These are phyloP conservation scores for Tinamus guttatus DNA, from an alignment of 2,113 vertebrate species.

Conservation along the genomic window DNA sequence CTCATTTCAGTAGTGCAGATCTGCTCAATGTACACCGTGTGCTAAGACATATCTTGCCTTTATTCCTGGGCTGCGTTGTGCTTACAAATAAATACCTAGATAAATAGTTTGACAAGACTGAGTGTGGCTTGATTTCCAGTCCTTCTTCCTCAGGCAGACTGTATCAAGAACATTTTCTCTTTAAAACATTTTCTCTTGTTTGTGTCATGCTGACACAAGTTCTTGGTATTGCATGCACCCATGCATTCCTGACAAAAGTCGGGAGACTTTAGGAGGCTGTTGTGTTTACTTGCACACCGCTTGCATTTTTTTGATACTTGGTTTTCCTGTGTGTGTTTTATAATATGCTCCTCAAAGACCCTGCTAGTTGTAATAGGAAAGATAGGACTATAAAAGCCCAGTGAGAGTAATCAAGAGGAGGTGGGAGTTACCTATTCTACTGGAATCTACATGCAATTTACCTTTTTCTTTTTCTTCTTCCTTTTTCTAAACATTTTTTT, in stretches of 20 bases:
- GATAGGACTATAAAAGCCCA: background rate
- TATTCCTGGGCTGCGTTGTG: background rate
- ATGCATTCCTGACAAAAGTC: fast-evolving
- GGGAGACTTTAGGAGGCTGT: background rate
- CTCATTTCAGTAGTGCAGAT: background rate
- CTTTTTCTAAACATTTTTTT: background rate
- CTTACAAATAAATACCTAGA: fast-evolving
- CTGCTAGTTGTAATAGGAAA: background rate
- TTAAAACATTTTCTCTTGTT: background rate
- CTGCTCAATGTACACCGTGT: background rate
- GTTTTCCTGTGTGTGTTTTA: background rate
- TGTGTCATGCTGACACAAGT: fast-evolving
- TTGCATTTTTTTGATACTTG: background rate
- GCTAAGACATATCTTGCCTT: background rate
- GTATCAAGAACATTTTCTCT: background rate
- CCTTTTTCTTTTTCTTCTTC: background rate
- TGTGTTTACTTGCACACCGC: background rate
- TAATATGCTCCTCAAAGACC: background rate
- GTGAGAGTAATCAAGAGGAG: background rate
- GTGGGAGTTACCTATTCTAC: background rate
- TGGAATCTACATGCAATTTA: background rate
- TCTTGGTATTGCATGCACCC: background rate
- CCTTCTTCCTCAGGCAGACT: background rate
- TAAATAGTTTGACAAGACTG: background rate
- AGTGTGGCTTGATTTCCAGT: background rate